Evolutionary conservation across 2,797 vertebrate genomes (phyloP).

Genomic region (Megalops cyprinoides): DNA sequence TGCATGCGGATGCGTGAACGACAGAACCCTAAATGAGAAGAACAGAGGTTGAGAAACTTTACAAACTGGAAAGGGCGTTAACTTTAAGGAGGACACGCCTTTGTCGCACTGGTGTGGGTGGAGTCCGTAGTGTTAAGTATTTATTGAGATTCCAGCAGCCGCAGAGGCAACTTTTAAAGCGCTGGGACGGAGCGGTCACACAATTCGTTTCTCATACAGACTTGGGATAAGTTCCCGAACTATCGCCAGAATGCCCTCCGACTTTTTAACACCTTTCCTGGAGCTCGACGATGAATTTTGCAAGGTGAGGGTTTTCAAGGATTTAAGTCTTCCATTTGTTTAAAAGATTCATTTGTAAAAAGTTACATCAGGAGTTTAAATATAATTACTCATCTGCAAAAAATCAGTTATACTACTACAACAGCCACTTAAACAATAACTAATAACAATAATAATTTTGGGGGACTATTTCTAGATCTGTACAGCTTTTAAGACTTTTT

Average conservation of each 20-base stretch:
- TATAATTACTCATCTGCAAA: neutral
- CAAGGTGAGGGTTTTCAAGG: slow-evolving; percentile 66
- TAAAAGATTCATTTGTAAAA: neutral
- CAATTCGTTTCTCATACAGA: neutral
- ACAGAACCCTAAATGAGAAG: neutral
- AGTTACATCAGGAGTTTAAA: neutral
- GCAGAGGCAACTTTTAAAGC: slow-evolving; percentile 59
- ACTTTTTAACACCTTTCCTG: slow-evolving; percentile 74
- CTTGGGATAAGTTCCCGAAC: slow-evolving; percentile 24
- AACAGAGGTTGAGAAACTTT: neutral
- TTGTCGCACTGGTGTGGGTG: slow-evolving; percentile 43
- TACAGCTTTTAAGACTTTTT: neutral
- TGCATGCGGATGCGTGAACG: neutral
- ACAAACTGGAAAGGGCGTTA: slow-evolving; percentile 7
- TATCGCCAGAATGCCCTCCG: slow-evolving; percentile 71
- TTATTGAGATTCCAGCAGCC: slow-evolving; percentile 77
- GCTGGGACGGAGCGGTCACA: slow-evolving; percentile 13
- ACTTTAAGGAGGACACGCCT: slow-evolving; percentile 47
- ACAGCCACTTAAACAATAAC: neutral
- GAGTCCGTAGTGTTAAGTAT: slow-evolving; percentile 59
- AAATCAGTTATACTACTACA: neutral
- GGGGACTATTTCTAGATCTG: neutral
- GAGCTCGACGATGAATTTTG: slow-evolving; percentile 78
- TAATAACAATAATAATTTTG: no score
- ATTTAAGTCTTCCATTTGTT: neutral